Percentiles rank a stretch among this genome's conserved stretches.
Conservation (phyloP, 2,113 vertebrate genomes). For the Gracilinanus agilis region DNA sequence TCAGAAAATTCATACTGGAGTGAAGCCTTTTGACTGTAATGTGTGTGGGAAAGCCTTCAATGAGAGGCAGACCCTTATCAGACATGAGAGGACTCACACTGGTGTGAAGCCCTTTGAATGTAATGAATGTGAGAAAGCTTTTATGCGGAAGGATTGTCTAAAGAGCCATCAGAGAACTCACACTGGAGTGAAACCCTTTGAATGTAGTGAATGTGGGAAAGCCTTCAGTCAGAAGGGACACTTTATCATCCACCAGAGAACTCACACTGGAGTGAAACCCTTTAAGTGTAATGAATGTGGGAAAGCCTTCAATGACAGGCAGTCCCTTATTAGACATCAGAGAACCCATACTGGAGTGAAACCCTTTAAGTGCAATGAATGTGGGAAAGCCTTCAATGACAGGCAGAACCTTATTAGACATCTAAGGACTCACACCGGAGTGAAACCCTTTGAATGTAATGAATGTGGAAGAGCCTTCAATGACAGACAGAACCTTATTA, state of each 20-base stretch:
- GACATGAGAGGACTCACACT: not conserved
- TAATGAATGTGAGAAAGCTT: not conserved
- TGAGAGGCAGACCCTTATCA: not conserved
- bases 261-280: not conserved
- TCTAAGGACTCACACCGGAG: not conserved
- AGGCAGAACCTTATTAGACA: not conserved
- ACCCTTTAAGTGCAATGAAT: not conserved
- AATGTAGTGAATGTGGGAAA: not conserved
- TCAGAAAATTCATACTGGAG: not conserved
- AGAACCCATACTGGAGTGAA: not conserved
- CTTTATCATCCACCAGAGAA: not conserved
- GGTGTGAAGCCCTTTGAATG: not conserved
- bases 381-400: not conserved
- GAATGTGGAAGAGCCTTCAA: not conserved
- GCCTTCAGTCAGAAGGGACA: not conserved
- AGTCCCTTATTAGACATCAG: conserved; percentile 1
- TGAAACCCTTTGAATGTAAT: not conserved
- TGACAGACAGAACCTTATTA: not conserved
- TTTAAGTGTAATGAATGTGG: not conserved
- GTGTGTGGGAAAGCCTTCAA: not conserved
- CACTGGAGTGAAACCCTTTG: not conserved
- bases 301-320: not conserved
- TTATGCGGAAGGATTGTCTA: not conserved
- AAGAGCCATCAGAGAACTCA: not conserved
- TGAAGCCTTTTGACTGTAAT: not conserved